Conservation (phyloP, 2,888 invertebrate species). For the Pterostichus niger region DNA sequence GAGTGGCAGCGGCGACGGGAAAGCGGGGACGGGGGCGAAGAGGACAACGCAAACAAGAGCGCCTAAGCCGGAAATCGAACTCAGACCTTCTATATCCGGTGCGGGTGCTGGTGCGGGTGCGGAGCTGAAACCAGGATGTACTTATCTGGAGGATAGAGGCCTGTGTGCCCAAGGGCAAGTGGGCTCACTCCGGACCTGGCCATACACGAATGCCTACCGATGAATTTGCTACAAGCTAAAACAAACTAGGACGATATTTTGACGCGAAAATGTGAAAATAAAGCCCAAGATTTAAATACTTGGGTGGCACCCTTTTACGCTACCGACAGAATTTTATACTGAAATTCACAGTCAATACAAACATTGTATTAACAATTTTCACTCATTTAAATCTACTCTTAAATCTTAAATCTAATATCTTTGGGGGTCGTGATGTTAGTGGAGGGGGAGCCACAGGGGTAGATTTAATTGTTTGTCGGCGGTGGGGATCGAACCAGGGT, state of each 20-base stretch:
- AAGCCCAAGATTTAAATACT: not conserved
- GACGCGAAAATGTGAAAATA: not conserved
- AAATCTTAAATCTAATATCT: too few relatives aligned
- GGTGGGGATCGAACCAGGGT: too few relatives aligned
- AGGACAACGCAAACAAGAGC: constrained; percentile 19
- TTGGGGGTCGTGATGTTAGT: too few relatives aligned
- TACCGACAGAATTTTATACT: not conserved
- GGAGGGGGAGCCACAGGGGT: too few relatives aligned
- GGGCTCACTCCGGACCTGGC: not conserved
- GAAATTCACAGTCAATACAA: too few relatives aligned
- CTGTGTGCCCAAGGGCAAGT: not conserved
- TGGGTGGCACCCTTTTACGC: not conserved
- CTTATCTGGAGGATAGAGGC: constrained; percentile 25
- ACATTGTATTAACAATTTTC: too few relatives aligned
- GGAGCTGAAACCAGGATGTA: constrained; percentile 11
- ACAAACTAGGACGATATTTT: too few relatives aligned
- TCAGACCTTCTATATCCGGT: constrained; percentile 64
- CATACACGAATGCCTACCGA: not conserved
- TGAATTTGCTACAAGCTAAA: constrained; percentile 6
- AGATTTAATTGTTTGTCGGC: too few relatives aligned
- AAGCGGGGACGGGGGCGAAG: not conserved
- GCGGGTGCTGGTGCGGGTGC: not conserved
- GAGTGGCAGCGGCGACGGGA: constrained; percentile 12
- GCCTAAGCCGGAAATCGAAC: constrained; percentile 65
- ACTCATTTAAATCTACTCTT: too few relatives aligned